Conservation (phyloP, 2,113 vertebrate genomes). For the Oreochromis aureus region DNA sequence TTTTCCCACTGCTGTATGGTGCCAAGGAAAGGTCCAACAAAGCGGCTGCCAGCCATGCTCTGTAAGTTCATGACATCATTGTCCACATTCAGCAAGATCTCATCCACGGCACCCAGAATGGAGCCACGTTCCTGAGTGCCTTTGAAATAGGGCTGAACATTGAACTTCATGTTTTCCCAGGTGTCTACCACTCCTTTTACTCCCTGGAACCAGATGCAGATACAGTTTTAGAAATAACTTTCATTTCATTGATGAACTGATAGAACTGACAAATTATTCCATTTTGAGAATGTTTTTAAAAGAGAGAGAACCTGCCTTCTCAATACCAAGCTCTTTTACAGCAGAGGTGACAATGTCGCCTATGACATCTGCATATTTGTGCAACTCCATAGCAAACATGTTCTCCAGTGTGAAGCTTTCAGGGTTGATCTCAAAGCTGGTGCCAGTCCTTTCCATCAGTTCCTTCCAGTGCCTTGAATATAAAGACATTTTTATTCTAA, state of each 20-base stretch:
- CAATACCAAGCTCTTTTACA: constrained; percentile 89
- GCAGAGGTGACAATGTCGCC: constrained; percentile 84
- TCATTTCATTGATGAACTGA: background rate
- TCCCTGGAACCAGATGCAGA: constrained; percentile 67
- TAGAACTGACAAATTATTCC: background rate
- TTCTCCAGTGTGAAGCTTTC: constrained; percentile 91
- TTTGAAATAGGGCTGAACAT: constrained; percentile 81
- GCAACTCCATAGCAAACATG: constrained; percentile 95
- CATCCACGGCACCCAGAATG: constrained; percentile 84
- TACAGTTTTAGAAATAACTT: background rate
- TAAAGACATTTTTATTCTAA: background rate
- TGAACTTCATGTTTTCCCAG: constrained; percentile 91
- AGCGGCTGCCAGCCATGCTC: constrained; percentile 87
- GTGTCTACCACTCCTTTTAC: constrained; percentile 87
- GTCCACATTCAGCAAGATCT: constrained; percentile 85
- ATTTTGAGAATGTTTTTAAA: background rate
- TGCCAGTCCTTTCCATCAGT: constrained; percentile 84
- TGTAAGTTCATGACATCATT: constrained; percentile 89
- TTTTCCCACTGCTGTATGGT: constrained; percentile 87
- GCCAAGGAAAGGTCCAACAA: constrained; percentile 86
- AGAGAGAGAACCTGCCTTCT: constrained; percentile 76
- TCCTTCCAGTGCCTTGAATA: constrained; percentile 87
- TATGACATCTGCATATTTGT: constrained; percentile 80
- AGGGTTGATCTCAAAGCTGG: constrained; percentile 84
- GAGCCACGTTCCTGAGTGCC: constrained; percentile 83